Evolutionary conservation across 2,888 invertebrate genomes (phyloP).

Genomic region (Cryptops parisi): DNA sequence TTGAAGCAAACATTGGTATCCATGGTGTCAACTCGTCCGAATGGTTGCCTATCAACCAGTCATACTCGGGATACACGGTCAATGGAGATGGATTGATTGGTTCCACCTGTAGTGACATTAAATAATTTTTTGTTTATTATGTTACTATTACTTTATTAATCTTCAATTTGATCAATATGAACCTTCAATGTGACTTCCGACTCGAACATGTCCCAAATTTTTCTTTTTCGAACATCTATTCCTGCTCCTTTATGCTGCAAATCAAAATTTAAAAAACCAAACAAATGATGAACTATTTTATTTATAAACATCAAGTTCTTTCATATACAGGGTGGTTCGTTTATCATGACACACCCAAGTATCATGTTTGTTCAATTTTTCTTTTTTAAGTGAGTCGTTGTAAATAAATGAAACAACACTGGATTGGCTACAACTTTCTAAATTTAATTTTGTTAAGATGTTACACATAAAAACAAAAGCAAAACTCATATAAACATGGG

Average conservation of each 20-base stretch:
- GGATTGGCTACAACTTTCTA: too few relatives aligned
- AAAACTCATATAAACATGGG: too few relatives aligned
- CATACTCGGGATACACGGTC: conserved; percentile 51
- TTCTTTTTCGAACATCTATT: conserved; percentile 66
- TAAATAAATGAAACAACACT: too few relatives aligned
- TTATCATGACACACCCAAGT: too few relatives aligned
- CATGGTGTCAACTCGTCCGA: conserved; percentile 98
- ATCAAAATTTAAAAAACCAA: conserved; percentile 11
- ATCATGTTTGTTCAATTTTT: too few relatives aligned
- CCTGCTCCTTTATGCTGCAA: conserved; percentile 52
- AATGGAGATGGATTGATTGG: conserved; percentile 53
- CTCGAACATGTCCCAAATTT: conserved; percentile 67
- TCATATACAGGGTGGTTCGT: too few relatives aligned
- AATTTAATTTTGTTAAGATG: too few relatives aligned
- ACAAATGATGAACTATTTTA: conserved; percentile 8
- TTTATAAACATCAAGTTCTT: too few relatives aligned
- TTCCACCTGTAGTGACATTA: conserved; percentile 44
- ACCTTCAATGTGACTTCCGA: conserved; percentile 49
- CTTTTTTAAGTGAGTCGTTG: too few relatives aligned
- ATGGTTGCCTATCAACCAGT: conserved; percentile 97
- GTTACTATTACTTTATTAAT: neutral
- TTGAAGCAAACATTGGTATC: conserved; percentile 85
- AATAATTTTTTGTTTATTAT: neutral
- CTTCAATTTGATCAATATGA: conserved; percentile 18
- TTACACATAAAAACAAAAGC: too few relatives aligned